These are phyloP conservation scores for Enteromius paludinosus DNA, from an alignment of 2,797 vertebrate genomes.

Conservation along the genomic window DNA sequence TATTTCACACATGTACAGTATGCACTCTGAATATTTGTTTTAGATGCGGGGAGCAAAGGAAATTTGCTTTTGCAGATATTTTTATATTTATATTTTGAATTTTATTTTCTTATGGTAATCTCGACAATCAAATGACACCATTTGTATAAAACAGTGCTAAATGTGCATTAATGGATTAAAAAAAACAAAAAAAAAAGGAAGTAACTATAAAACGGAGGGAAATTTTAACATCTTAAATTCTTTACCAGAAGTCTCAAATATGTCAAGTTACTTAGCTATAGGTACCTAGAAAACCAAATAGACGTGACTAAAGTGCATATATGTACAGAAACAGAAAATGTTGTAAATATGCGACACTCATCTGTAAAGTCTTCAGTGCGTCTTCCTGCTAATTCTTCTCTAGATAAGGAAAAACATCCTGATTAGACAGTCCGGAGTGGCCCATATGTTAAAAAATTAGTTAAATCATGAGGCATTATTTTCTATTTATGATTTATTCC, in stretches of 20 bases:
- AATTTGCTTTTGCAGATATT: slow-evolving; percentile 60
- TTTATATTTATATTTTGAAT: slow-evolving; percentile 63
- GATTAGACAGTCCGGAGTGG: slow-evolving; percentile 11
- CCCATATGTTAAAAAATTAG: slow-evolving; percentile 39
- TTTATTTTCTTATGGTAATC: slow-evolving; percentile 55
- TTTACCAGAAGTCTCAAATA: slow-evolving; percentile 42
- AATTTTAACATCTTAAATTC: slow-evolving; percentile 17
- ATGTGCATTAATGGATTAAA: slow-evolving; percentile 4
- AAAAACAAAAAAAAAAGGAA: slow-evolving; percentile 3
- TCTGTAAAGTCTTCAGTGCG: slow-evolving; percentile 55
- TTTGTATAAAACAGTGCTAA: slow-evolving; percentile 55
- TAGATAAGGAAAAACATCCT: slow-evolving; percentile 33
- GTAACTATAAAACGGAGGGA: slow-evolving; percentile 32
- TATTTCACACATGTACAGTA: slow-evolving; percentile 52
- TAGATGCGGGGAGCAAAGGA: slow-evolving; percentile 23
- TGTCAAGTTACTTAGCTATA: slow-evolving; percentile 22
- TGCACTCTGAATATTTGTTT: slow-evolving; percentile 54
- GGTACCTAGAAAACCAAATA: slow-evolving; percentile 53
- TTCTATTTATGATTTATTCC: slow-evolving; percentile 40
- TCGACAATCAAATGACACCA: slow-evolving; percentile 65
- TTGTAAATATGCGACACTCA: slow-evolving; percentile 56
- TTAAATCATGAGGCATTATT: slow-evolving; percentile 50
- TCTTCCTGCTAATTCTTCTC: slow-evolving; percentile 57
- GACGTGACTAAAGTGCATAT: slow-evolving; percentile 44
- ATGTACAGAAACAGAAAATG: slow-evolving; percentile 31